These are phyloP conservation scores for Camelus dromedarius DNA, from an alignment of 2,113 vertebrate species.

Conservation along the genomic window DNA sequence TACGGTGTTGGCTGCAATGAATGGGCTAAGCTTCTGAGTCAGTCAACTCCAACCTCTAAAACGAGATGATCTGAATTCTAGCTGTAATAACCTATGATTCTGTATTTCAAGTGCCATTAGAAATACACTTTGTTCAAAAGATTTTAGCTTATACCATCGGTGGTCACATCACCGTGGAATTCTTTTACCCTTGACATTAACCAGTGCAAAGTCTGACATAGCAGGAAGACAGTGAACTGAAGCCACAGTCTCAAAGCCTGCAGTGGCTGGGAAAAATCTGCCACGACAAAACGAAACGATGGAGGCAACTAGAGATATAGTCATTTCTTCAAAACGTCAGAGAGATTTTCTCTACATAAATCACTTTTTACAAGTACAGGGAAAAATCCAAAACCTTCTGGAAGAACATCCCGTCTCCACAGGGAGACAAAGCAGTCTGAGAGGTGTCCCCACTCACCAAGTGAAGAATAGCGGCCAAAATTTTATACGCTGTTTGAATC, in stretches of 20 bases:
- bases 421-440: neutral
- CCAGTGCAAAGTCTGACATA: neutral
- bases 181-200: neutral
- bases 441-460: conserved; percentile 88
- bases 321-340: conserved; percentile 31
- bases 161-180: neutral
- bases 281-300: neutral
- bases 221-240: neutral
- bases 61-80: neutral
- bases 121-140: neutral
- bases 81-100: neutral
- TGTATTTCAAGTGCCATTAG: neutral
- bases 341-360: conserved; percentile 12
- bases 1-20: too few relatives aligned
- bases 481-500: conserved; percentile 97
- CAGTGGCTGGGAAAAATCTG: neutral
- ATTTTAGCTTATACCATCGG: neutral
- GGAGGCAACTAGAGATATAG: neutral
- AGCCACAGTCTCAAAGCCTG: neutral
- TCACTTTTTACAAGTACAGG: neutral
- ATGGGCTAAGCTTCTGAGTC: neutral
- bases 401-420: neutral
- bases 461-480: conserved; percentile 96
- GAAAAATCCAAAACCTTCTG: neutral
- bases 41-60: neutral